Conservation (phyloP, 2,797 vertebrate species). For the Cephalopachus bancanus region DNA sequence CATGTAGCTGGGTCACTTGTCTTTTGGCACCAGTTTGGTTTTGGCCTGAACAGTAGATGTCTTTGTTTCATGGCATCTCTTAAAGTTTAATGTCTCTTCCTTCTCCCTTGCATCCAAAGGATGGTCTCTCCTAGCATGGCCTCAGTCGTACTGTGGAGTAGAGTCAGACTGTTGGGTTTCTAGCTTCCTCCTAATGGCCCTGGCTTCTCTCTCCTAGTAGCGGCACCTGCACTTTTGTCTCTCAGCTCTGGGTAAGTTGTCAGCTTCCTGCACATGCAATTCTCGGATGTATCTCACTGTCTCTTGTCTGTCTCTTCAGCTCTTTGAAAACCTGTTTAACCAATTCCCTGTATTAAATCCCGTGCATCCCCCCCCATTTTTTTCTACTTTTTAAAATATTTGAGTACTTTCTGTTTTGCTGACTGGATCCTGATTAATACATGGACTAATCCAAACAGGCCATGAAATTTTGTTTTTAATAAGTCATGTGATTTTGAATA, state of each 20-base stretch:
- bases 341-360: not conserved
- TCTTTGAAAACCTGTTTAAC: not conserved
- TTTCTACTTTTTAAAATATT: not conserved
- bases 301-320: not conserved
- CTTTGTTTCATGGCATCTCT: not conserved
- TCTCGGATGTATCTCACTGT: not conserved
- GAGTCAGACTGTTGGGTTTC: not conserved
- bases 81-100: not conserved
- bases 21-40: not conserved
- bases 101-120: not conserved
- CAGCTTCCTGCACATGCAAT: not conserved
- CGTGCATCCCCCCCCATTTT: not conserved
- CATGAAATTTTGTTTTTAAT: slow-evolving; percentile 33
- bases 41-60: not conserved
- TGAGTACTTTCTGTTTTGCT: not conserved
- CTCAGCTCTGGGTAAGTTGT: not conserved
- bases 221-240: not conserved
- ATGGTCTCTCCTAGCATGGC: not conserved
- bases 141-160: not conserved
- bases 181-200: not conserved
- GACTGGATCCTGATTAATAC: not conserved
- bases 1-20: rapidly evolving
- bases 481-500: not conserved
- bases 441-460: not conserved
- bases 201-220: rapidly evolving